Evolutionary conservation across 2,113 vertebrate species (phyloP), one percentile per base, ranked within the genome.

Genomic region (Chaetorhynchus papuensis): DNA sequence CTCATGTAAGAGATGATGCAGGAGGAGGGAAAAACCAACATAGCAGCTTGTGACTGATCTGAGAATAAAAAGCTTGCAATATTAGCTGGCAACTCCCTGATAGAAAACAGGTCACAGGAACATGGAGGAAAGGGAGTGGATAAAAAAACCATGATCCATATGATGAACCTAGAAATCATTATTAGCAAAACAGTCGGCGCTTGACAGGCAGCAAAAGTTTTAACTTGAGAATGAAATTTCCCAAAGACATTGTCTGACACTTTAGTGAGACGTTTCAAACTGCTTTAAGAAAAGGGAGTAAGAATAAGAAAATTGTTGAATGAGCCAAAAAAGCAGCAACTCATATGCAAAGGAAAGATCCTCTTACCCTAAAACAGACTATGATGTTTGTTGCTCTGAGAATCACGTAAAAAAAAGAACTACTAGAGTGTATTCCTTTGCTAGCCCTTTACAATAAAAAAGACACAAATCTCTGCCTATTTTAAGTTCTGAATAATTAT

Each of bases 111-210:
- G 39, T 80, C 47, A 45, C 31, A 59, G 27, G 11, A 87, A 65
- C 2, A 4, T 45, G 42, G 49, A 78, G 59, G 19, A 35, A 66
- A 61, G 4, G 3, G 1, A 6, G 1, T 1, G 3, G 1, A 5
- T 27, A 4, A 47, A 28, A n/a, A 66, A 42, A 13, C 1, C 13
- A 31, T 31, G 39, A 71, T 15, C 7, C 13, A 17, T 50, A 23
- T 19, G 28, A 66, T 61, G 31, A 52, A 56, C 24, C 12, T 56
- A 84, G 52, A 89, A 54, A 87, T 39, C 13, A 11, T 54, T 78
- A 56, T 56, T 84, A 82, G 27, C 27, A 71, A 70, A 93, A 60
- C 8, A 63, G 22, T 3, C 69, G 30, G 11, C 20, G 2, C 49
- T 57, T 19, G 6, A 56, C 19, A 42, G 35, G 19, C 1, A 6